Evolutionary conservation across 92 coral and sea anemone genomes (phyloP), one percentile per base, ranked within the genome.

Genomic region (Chrysogorgia sp.): DNA sequence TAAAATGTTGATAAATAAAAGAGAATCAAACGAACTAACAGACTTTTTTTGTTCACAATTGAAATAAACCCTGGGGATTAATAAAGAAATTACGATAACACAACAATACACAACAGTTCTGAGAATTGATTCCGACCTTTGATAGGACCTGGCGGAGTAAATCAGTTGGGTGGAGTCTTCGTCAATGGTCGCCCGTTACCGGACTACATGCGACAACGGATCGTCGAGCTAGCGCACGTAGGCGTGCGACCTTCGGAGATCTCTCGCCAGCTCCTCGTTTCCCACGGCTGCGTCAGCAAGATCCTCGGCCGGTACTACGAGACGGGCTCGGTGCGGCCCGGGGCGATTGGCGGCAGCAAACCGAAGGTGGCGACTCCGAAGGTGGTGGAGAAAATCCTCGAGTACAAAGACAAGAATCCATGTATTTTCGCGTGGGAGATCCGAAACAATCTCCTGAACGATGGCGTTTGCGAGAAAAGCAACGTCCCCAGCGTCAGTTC

Each of bases 401-500:
- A 92, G 30, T 93, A 93, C 86, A 93, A 93, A 50, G 98, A 91
- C 32, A 89, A 93, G 71, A 93, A 93, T 43, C 98, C 98, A 31
- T 93, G 98, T 71, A 93, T 93, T 56, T 93, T 93, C 76, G 98
- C 98, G 17, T 93, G 98, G 98, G 98, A 93, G 58, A 93, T 93
- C 69, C 80, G 98, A 52, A 93, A 93, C 66, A 93, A 93, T 85
- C 81, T 93, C 40, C 63, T 93, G 76, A 85, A 91, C 22, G 96
- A 93, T 64, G 93, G 91, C 15, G 91, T 93, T 52, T 93, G 98
- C 41, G 98, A 93, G 76, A 93, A 93, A 59, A 87, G 88, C 41
- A 93, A 93, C 57, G 98, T 93, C 23, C 98, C 98, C 0, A 93
- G 98, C 47, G 98, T 93, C 28, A 93, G 98, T 83, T 93, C 98